Evolutionary conservation across 2,888 invertebrate species (phyloP).

Genomic region (Brachyopa scutellaris): DNA sequence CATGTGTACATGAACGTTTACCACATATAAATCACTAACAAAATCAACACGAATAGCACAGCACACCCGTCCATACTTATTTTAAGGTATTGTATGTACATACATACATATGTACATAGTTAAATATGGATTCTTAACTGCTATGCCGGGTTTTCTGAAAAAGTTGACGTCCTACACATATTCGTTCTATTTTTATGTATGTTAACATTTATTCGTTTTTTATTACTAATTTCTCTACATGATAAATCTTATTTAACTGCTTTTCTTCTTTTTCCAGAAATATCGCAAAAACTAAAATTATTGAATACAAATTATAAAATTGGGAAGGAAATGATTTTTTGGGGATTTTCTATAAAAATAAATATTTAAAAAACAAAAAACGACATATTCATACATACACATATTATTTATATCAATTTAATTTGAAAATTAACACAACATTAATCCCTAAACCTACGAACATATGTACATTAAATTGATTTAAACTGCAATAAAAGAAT

Average conservation of each 20-base stretch:
- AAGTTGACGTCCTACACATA: too few species aligned
- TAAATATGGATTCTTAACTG: too few species aligned
- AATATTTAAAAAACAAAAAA: conserved; percentile 50
- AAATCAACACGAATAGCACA: too few species aligned
- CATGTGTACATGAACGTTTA: too few species aligned
- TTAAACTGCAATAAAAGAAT: conserved; percentile 32
- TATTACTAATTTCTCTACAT: too few species aligned
- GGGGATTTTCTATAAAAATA: conserved; percentile 64
- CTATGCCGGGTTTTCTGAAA: too few species aligned
- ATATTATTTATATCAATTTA: conserved; percentile 17
- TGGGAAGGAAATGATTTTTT: conserved; percentile 53
- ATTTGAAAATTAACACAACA: conserved; percentile 19
- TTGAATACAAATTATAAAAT: conserved; percentile 53
- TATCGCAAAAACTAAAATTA: conserved; percentile 63
- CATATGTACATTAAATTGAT: conserved; percentile 4
- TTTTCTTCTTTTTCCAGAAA: conserved; percentile 55
- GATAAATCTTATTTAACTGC: not conserved
- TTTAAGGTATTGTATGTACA: too few species aligned
- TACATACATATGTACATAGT: too few species aligned
- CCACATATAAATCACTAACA: too few species aligned
- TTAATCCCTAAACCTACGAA: conserved; percentile 30
- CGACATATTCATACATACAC: not conserved
- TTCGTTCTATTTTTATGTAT: too few species aligned
- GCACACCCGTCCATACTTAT: too few species aligned
- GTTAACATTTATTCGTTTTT: too few species aligned